phyloP scores from a whole-genome alignment of 2,888 invertebrate species.

The Ditylenchus weischeri region DNA sequence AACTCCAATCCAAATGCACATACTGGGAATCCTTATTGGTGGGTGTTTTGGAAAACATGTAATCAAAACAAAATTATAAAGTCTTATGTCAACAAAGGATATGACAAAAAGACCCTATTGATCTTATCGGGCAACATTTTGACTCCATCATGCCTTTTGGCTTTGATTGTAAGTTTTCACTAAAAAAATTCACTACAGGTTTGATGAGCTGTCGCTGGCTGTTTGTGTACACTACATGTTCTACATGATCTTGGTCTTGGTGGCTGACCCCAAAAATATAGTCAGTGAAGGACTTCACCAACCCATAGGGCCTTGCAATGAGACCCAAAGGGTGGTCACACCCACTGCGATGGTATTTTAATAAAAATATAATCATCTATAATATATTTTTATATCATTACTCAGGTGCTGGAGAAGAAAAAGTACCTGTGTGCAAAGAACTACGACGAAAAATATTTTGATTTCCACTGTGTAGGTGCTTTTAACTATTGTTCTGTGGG shows the following conservation, averaged over 20 bases:
- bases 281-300: conserved; percentile 73
- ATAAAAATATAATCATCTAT: not conserved
- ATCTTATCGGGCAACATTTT: too few species aligned
- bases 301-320: conserved; percentile 72
- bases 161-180: too few species aligned
- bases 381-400: not conserved
- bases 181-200: conserved; percentile 37
- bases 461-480: conserved; percentile 69
- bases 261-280: conserved; percentile 70
- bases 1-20: conserved; percentile 41
- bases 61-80: not conserved
- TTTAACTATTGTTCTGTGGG: too few species aligned
- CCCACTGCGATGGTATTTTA: conserved; percentile 65
- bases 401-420: conserved; percentile 69
- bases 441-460: conserved; percentile 74
- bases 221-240: conserved; percentile 67
- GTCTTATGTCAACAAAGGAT: too few species aligned
- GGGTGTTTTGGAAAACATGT: not conserved
- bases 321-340: conserved; percentile 67
- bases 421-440: conserved; percentile 72
- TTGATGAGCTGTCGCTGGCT: conserved; percentile 56
- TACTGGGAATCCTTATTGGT: conserved; percentile 15
- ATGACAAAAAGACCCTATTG: too few species aligned
- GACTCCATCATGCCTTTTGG: too few species aligned
- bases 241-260: conserved; percentile 69